Base-by-base conservation (phyloP, 2,113 vertebrate species). In the Meriones unguiculatus region DNA sequence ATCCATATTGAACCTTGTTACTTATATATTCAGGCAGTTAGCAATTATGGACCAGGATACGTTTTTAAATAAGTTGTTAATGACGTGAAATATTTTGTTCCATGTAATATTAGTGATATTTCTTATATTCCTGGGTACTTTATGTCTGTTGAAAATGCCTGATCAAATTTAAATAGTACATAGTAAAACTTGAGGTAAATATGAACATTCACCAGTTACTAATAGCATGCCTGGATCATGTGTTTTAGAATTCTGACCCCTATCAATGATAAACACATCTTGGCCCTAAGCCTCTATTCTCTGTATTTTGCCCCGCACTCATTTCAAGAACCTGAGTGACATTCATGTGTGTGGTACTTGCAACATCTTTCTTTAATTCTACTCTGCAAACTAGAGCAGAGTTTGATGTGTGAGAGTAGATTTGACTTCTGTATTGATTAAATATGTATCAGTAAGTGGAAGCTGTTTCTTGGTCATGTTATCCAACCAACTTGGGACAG, bases 91-190 rank as follows among this genome's bases (percentile, higher is more conserved):
- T 90, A 81, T 77, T 41, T 25, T 14, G 77, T 38, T 82, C 59
- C 84, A 11, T 35, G 14, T 72, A n/a, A 20, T 65, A 62, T 72
- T 95, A 69, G 54, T 89, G 32, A 62, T 28, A 35, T 75, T 46
- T 89, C 12, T 86, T 72, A 8, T 62, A 75, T 92, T 95, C 70
- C 35, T 87, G 24, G 81, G 69, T 20, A 87, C 28, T 93, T 85
- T 76, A 32, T 95, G 82, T 95, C 62, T 38, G 59, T 52, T 82
- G 69, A 91, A 90, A 93, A 57, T 93, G 22, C 20, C 41, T 84
- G 57, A 69, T 78, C 64, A 81, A 81, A 32, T n/a, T 72, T 24
- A 80, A 30, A 32, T 70, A 89, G 67, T 14, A 0, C 10, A 38
- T 93, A 35, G 25, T 72, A 64, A 86, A 91, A 82, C 24, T 35